Base-by-base conservation (phyloP, 2,113 vertebrate species). In the Myrmecophaga tridactyla region DNA sequence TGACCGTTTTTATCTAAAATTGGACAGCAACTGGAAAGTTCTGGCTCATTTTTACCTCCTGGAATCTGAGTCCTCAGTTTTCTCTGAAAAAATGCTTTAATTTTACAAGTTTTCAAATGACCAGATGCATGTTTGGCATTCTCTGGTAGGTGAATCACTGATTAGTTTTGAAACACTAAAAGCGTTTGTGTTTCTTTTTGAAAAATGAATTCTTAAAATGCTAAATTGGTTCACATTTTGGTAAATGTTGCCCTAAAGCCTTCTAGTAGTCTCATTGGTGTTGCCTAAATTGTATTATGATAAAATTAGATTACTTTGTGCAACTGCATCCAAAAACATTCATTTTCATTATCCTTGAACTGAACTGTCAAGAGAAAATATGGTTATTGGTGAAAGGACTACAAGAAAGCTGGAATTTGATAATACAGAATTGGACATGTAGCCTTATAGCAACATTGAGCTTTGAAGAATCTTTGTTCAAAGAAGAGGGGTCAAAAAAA, bases 101-200 rank as follows among this genome's bases (percentile, higher is more conserved):
- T 77, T 97, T 96, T 94, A 56, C 89, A 88, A 94, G 53, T 92
- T 94, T 90, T 60, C 97, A 58, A 96, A 92, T 92, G 95, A 94
- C 94, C 83, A 96, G 70, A 70, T 96, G 18, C 11, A 8, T 93
- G 70, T 95, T 97, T 95, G 89, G 94, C 96, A 84, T 93, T 97
- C 94, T 96, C 78, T 96, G 92, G 58, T 91, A n/a, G 78, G 63
- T 90, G 82, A 98, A 98, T 81, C 92, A 90, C 94, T 98, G 93
- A 97, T 97, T 80, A 41, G 7, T 92, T 94, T 82, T 87, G 41
- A 95, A 97, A 77, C 77, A 77, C 70, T 25, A 14, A 80, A 75
- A 85, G 53, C 5, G 43, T 43, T 86, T 70, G 1, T 43, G 27
- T 89, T 95, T 86, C 82, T 92, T 6, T 94, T 83, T 86, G 62